Evolutionary conservation across 2,888 invertebrate genomes (phyloP), one percentile per base, ranked within the genome.

Genomic region (Meandrusa payeni): DNA sequence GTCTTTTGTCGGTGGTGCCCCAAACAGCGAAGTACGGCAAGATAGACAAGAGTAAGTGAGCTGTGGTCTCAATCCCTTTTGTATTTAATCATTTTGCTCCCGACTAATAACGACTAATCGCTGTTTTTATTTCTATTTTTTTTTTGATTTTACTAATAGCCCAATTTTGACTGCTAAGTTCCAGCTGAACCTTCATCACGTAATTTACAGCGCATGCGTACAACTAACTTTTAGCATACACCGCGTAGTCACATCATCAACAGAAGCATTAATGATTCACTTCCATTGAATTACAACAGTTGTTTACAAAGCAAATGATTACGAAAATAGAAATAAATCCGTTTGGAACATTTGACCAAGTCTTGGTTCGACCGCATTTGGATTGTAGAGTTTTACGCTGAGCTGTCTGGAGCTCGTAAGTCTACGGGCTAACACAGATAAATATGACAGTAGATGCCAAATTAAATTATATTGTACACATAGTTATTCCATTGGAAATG

Each of bases 1-100:
- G 69, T 87, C 81, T 87, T 85, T 87, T 87, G 87, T 87, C 87
- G 87, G 87, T 87, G 87, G 87, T 83, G 87, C 80, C 75, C 76
- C 78, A 82, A 79, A 86, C 87, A 87, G 86, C 85, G 85, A 76
- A 69, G 81, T 78, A 76, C 83, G 79, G 82, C 79, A 79, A 76
- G 69, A 69, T 85, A 76, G 70, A 82, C 69, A 71, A 68, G 76
- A 83, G 87, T 87, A 87, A 87, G 87, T 87, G 85, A 87, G 86
- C 80, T 87, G 87, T 87, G 87, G 87, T 87, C 87, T 87, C 87
- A 80, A 85, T 67, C 69, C 75, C 69, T 75, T 78, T 74, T 76
- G 69, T 69, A 69, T 71, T 73, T 76, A 77, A 76, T 76, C 69
- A 78, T 77, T 39, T 66, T 66, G 74, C 79, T 77, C 80, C 70